Evolutionary conservation across 2,113 vertebrate species (phyloP).

Genomic region (Puntigrus tetrazona): DNA sequence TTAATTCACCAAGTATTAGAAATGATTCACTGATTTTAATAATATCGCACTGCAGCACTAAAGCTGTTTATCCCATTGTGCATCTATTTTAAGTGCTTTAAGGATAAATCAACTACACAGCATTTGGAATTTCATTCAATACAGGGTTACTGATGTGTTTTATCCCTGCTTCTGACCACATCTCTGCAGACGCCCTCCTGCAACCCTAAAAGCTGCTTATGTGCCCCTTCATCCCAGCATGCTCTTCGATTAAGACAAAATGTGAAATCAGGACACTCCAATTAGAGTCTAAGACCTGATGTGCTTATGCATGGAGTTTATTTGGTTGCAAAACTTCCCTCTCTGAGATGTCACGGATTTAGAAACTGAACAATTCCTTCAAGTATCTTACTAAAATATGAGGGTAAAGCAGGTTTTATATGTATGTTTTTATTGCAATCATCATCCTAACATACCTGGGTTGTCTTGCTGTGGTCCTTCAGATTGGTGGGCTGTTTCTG

Average conservation of each 20-base stretch:
- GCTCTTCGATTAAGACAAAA: slow-evolving; percentile 60
- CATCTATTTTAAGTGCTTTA: not conserved
- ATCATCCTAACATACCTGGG: slow-evolving; percentile 51
- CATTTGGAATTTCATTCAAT: not conserved
- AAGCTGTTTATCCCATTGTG: not conserved
- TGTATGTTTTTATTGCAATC: not conserved
- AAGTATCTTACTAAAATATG: not conserved
- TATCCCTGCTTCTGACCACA: slow-evolving; percentile 38
- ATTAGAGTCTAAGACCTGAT: slow-evolving; percentile 32
- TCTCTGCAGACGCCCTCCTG: slow-evolving; percentile 30
- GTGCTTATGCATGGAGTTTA: slow-evolving; percentile 27
- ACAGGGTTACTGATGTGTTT: slow-evolving; percentile 45
- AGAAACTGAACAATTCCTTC: not conserved
- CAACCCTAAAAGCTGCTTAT: slow-evolving; percentile 62
- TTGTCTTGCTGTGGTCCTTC: slow-evolving; percentile 52
- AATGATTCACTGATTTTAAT: not conserved
- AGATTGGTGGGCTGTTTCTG: slow-evolving; percentile 42
- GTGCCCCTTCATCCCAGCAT: slow-evolving; percentile 32
- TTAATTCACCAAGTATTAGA: slow-evolving; percentile 15
- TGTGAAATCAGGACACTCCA: slow-evolving; percentile 57
- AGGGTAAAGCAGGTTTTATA: not conserved
- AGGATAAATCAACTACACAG: not conserved
- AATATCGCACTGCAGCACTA: not conserved
- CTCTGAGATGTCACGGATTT: not conserved
- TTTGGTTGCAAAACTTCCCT: slow-evolving; percentile 19